A percentile compares a stretch with the other conserved stretches of the same genome.
Conservation (phyloP, 2,797 vertebrate genomes). For the Pipistrellus pipistrellus region DNA sequence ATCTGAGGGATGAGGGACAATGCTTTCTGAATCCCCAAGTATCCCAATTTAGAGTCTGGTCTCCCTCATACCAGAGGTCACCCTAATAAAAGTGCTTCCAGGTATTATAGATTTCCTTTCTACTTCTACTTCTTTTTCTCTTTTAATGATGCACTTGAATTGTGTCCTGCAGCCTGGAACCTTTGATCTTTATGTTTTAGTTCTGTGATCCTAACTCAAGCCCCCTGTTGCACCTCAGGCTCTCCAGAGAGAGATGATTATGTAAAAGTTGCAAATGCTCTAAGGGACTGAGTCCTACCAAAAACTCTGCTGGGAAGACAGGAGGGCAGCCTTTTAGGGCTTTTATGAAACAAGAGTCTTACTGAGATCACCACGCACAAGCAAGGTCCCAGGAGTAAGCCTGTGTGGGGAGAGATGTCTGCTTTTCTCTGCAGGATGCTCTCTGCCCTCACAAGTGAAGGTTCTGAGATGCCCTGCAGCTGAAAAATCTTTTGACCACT, state of each 20-base stretch:
- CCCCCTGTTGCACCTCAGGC: neutral
- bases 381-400: neutral
- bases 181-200: constrained; percentile 52
- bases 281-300: neutral
- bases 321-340: neutral
- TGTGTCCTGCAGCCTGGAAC: neutral
- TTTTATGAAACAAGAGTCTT: neutral
- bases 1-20: too few relatives aligned
- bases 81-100: neutral
- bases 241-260: neutral
- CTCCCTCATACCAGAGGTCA: rapidly evolving
- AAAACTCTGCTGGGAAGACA: neutral
- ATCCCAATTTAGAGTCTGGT: neutral
- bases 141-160: neutral
- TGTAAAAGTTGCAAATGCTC: neutral
- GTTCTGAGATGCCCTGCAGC: neutral
- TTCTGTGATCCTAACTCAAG: neutral
- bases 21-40: neutral
- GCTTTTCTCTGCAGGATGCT: neutral
- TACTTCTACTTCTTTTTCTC: neutral
- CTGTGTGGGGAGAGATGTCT: neutral
- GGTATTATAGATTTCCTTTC: neutral
- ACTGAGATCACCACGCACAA: neutral
- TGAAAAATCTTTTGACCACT: neutral
- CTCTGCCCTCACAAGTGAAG: neutral